Base-by-base conservation (phyloP, 1,140 invertebrate species). In the Cydia amplana region DNA sequence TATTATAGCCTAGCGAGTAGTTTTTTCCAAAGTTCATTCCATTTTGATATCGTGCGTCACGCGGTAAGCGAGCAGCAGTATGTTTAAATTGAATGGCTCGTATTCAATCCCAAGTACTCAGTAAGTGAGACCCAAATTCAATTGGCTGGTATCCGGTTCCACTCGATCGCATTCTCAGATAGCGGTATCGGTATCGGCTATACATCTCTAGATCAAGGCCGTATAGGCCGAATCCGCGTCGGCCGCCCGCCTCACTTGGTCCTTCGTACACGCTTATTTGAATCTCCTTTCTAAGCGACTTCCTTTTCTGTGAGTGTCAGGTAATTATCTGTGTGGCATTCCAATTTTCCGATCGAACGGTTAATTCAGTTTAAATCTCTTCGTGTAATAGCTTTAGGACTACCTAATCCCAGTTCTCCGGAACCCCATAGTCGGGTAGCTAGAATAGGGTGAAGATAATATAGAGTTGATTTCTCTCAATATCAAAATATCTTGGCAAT, bases 251-350 rank as follows among this genome's bases (percentile, higher is more conserved):
- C 79, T 83, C 75, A 85, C 78, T 87, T 86, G 85, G 84, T 88
- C 88, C 88, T 88, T 86, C 88, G 77, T 84, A 80, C 79, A 90
- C 91, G 89, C 84, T 91, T 92, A 91, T 91, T 92, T 91, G 90
- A 92, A 91, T 92, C 89, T 86, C 82, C 82, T 87, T 90, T 86
- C 87, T 87, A 83, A 87, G 83, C 82, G 86, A 86, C 86, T 91
- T 91, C 89, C 89, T 91, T 87, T 89, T 90, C 91, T 93, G 91
- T 93, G 89, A 91, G 90, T 93, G 91, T 93, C 91, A 93, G 91
- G 89, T 93, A 93, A 93, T 93, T 93, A 93, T 93, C 91, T 93
- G 86, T 91, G 91, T 91, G 91, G 90, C 90, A 90, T 93, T 91
- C 89, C 91, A 93, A 91, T 93, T 93, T 93, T 93, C 89, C 91